Percentiles rank a stretch among this genome's conserved stretches.
phyloP scores from a whole-genome alignment of 1,140 invertebrate species.

The Nomia melanderi region DNA sequence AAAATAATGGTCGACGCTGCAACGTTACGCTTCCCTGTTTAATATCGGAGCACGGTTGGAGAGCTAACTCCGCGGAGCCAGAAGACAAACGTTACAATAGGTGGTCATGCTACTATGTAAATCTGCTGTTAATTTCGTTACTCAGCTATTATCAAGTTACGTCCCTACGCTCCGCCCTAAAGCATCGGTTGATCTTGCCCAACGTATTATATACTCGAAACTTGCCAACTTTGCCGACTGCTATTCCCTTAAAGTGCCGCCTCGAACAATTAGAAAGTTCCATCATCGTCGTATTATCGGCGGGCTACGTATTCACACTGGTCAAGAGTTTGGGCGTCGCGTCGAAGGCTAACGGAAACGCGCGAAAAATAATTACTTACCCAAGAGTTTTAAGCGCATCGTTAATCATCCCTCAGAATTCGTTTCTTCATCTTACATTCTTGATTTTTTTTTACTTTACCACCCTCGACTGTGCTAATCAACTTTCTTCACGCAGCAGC shows the following conservation, averaged over 20 bases:
- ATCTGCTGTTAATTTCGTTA: constrained; percentile 48
- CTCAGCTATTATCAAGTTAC: constrained; percentile 37
- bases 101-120: constrained; percentile 38
- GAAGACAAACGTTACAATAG: constrained; percentile 42
- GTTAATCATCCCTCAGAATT: constrained; percentile 41
- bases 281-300: constrained; percentile 40
- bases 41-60: constrained; percentile 29
- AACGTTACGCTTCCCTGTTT: neutral
- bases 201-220: constrained; percentile 25
- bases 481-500: neutral
- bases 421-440: neutral
- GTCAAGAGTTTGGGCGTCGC: neutral
- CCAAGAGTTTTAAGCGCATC: constrained; percentile 30
- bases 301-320: constrained; percentile 2
- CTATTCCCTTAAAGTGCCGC: constrained; percentile 27
- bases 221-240: constrained; percentile 41
- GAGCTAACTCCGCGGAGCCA: constrained; percentile 10
- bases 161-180: neutral
- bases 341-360: neutral
- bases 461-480: constrained; percentile 16
- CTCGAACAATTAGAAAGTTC: constrained; percentile 57
- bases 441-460: no score
- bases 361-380: constrained; percentile 43
- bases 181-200: constrained; percentile 38
- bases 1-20: neutral